These are phyloP conservation scores for Thamnophis elegans DNA, from an alignment of 2,797 vertebrate genomes.

Conservation along the genomic window DNA sequence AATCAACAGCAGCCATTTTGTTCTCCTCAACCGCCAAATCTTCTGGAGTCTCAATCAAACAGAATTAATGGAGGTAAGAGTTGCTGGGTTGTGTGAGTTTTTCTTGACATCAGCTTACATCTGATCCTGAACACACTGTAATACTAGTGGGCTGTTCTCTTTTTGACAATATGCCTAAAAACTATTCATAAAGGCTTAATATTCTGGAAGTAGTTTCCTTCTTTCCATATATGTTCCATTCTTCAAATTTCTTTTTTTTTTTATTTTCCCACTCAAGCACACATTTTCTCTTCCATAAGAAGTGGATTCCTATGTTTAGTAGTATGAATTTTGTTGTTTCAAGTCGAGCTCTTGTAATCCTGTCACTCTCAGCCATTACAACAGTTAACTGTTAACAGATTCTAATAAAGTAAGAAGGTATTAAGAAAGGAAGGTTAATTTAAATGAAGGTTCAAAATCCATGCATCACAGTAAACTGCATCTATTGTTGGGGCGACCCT, in stretches of 20 bases:
- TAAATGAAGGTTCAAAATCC: background rate
- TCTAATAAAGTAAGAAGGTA: background rate
- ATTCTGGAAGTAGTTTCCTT: background rate
- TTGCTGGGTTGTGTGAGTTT: background rate
- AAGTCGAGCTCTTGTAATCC: background rate
- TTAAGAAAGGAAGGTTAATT: background rate
- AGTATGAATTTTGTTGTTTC: background rate
- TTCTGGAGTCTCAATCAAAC: slow-evolving; percentile 77
- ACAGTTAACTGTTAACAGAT: background rate
- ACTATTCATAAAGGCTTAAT: background rate
- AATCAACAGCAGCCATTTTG: slow-evolving; percentile 80
- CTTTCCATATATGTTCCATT: too few relatives aligned
- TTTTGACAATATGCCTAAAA: background rate
- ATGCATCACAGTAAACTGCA: background rate
- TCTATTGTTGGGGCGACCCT: too few relatives aligned
- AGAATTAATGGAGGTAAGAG: slow-evolving; percentile 85
- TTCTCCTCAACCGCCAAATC: slow-evolving; percentile 75
- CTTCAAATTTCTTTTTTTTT: background rate
- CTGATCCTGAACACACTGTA: background rate
- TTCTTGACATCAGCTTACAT: background rate
- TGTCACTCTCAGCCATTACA: background rate
- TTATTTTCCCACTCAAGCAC: background rate
- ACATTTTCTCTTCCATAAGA: background rate
- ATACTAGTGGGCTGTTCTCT: background rate
- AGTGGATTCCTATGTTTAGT: background rate